Evolutionary conservation across 1,140 invertebrate genomes (phyloP), one percentile per base, ranked within the genome.

Genomic region (Apis cerana): DNA sequence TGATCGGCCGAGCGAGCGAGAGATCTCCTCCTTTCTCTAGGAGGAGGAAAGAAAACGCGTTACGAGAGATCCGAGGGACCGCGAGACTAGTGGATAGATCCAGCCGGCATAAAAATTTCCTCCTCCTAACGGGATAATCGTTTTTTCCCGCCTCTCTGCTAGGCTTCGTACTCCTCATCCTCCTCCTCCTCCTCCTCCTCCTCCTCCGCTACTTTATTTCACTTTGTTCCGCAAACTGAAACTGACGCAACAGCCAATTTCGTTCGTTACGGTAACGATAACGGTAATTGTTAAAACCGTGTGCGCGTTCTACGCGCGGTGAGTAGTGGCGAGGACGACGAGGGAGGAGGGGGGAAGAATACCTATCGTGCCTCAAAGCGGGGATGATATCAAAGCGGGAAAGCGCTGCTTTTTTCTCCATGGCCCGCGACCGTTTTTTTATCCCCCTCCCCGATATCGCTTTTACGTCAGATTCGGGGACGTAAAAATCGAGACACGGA

Each of bases 241-340:
- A 89, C 90, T 88, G 87, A 88, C 89, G 88, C 88, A 85, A 89
- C 82, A 75, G 85, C 76, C 80, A 88, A 85, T 90, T 91, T 71
- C 84, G 84, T 88, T 83, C 78, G 87, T 90, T 88, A 88, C 79
- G 84, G 75, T 89, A 90, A 91, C 89, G 85, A 85, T 88, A 88
- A 90, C 82, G 79, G 82, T 89, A 88, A 89, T 89, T 88, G 90
- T 88, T 90, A 90, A 56, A 85, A 85, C 79, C 33, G 33, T 43
- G 82, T 75, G 83, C 82, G 78, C 75, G 85, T 72, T 71, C 67
- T 23, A 70, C 12, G 43, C 54, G 56, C 56, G 67, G 52, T 23
- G 33, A n/a, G 59, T 50, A 76, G 59, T 58, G 43, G 62, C 69
- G 56, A 69, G 33, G n/a, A n/a, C 15, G 56, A 9, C 17, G 56